phyloP scores from a whole-genome alignment of 1,140 invertebrate species.

The Drosophila navojoa region DNA sequence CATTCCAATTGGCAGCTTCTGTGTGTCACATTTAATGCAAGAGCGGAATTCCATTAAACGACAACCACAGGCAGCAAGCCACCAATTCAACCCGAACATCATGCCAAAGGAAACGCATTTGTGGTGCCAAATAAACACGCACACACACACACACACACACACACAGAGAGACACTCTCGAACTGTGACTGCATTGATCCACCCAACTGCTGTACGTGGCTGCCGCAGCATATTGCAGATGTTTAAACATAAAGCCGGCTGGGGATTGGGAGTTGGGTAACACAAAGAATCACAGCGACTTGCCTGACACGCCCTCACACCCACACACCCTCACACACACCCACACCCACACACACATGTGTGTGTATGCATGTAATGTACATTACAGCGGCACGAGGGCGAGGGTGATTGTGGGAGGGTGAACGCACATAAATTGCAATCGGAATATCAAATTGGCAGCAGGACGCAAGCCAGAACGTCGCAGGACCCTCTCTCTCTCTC shows the following conservation, averaged over 20 bases:
- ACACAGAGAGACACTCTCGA: conserved; percentile 24
- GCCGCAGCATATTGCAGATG: conserved; percentile 79
- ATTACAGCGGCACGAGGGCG: conserved; percentile 27
- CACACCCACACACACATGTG: conserved; percentile 23
- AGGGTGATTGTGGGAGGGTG: background rate
- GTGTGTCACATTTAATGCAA: conserved; percentile 81
- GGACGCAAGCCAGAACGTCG: conserved; percentile 40
- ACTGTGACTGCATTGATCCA: conserved; percentile 67
- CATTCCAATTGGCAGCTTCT: conserved; percentile 80
- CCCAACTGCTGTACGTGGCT: conserved; percentile 25
- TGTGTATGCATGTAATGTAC: conserved; percentile 24
- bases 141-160: conserved; percentile 19
- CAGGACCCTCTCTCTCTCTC: conserved; percentile 45
- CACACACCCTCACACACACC: conserved; percentile 20
- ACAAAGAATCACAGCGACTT: conserved; percentile 75
- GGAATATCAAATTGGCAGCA: conserved; percentile 80
- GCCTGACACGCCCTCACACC: conserved; percentile 27
- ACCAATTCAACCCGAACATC: conserved; percentile 30
- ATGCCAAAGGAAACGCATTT: conserved; percentile 73
- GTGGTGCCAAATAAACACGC: conserved; percentile 78
- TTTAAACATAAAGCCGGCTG: conserved; percentile 60
- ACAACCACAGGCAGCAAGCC: conserved; percentile 76
- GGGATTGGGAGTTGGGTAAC: background rate
- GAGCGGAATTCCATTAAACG: conserved; percentile 82
- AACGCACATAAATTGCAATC: conserved; percentile 77